Conservation (phyloP, 92 coral and sea anemone genomes). For the Epizoanthus fatuus region DNA sequence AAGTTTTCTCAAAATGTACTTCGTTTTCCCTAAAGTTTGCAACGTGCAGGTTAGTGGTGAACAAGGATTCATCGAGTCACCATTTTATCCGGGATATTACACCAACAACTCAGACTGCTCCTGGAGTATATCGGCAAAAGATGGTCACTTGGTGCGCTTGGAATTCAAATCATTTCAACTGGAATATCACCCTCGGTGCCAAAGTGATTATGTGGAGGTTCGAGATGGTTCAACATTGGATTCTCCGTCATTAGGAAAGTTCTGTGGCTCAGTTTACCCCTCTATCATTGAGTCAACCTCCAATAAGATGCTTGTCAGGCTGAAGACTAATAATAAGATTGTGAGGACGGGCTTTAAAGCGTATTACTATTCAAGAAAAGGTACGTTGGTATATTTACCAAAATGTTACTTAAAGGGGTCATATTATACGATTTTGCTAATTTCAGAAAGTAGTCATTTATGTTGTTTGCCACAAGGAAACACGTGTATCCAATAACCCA, state of each 20-base stretch:
- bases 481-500: no score
- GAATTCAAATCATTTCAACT: conserved; percentile 61
- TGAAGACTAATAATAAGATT: conserved; percentile 45
- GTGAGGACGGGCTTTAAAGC: conserved; percentile 71
- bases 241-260: conserved; percentile 54
- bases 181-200: conserved; percentile 71
- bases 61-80: conserved; percentile 78
- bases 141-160: conserved; percentile 71
- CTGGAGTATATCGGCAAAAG: conserved; percentile 70
- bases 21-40: conserved; percentile 27
- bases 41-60: conserved; percentile 18
- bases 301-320: conserved; percentile 60
- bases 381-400: not conserved
- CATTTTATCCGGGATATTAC: conserved; percentile 82
- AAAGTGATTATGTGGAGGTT: conserved; percentile 68
- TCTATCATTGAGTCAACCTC: conserved; percentile 54
- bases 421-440: no score
- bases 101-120: conserved; percentile 55
- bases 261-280: conserved; percentile 77
- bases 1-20: no score
- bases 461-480: no score
- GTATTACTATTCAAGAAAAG: conserved; percentile 40
- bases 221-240: conserved; percentile 52
- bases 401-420: no score
- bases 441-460: no score